Evolutionary conservation across 2,888 invertebrate genomes (phyloP).

Genomic region (Sinohyriopsis cumingii): DNA sequence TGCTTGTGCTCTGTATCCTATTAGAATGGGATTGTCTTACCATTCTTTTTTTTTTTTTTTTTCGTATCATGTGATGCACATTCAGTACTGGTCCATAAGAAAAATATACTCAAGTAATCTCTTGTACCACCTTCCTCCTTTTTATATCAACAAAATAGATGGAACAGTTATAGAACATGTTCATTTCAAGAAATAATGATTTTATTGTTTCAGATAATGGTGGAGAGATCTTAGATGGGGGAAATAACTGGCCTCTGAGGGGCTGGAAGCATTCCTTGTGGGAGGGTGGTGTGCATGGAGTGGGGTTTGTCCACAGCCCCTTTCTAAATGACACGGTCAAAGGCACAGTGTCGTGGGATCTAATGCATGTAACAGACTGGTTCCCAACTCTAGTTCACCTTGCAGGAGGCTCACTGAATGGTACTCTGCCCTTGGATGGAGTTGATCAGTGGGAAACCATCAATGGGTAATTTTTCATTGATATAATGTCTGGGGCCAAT

Average conservation of each 20-base stretch:
- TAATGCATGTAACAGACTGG: constrained; percentile 60
- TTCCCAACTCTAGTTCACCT: constrained; percentile 53
- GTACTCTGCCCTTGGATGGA: constrained; percentile 49
- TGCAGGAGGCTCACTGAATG: constrained; percentile 46
- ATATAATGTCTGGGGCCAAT: no score
- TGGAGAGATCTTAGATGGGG: constrained; percentile 47
- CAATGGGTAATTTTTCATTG: constrained; percentile 9
- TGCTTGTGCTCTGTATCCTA: no score
- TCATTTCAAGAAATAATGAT: neutral
- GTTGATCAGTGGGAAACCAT: constrained; percentile 51
- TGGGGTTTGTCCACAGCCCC: constrained; percentile 46
- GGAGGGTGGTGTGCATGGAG: constrained; percentile 56
- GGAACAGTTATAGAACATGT: no score
- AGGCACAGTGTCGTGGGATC: constrained; percentile 20
- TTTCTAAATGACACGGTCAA: constrained; percentile 2
- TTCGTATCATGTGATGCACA: no score
- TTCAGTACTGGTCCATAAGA: no score
- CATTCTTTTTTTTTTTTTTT: no score
- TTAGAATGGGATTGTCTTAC: no score
- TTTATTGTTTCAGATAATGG: constrained; percentile 70
- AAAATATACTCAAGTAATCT: no score
- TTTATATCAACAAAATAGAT: no score
- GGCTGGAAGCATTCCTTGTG: constrained; percentile 54
- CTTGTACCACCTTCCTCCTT: no score
- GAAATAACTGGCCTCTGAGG: constrained; percentile 57